phyloP scores from a whole-genome alignment of 2,797 vertebrate genomes.

The Pelobates cultripes region DNA sequence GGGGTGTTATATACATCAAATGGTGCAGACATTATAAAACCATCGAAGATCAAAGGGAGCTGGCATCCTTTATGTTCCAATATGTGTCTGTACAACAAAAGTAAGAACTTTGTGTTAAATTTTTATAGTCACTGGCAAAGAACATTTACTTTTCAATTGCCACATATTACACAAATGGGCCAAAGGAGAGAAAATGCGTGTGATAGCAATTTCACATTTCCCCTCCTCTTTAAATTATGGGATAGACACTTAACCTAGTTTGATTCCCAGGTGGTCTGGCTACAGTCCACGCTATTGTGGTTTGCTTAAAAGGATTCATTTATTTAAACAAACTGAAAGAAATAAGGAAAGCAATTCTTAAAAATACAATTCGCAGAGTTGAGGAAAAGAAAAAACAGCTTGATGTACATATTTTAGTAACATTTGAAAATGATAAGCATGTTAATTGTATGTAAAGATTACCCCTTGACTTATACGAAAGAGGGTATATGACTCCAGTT shows the following conservation, averaged over 20 bases:
- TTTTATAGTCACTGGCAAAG: conserved; percentile 50
- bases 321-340: conserved; percentile 41
- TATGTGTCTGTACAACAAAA: conserved; percentile 38
- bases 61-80: conserved; percentile 25
- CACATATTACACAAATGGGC: conserved; percentile 55
- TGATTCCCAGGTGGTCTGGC: conserved; percentile 56
- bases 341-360: conserved; percentile 41
- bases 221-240: conserved; percentile 54
- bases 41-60: conserved; percentile 32
- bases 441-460: not conserved
- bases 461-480: no score
- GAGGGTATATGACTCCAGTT: no score
- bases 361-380: conserved; percentile 35
- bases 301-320: conserved; percentile 52
- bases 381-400: conserved; percentile 9
- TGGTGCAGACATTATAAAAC: conserved; percentile 28
- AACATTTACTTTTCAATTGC: conserved; percentile 49
- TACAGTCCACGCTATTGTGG: conserved; percentile 50
- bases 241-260: conserved; percentile 57
- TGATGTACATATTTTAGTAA: conserved; percentile 2
- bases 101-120: conserved; percentile 52
- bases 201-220: conserved; percentile 54
- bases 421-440: not conserved
- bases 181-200: conserved; percentile 55
- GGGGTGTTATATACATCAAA: conserved; percentile 40